Percentiles rank a stretch among this genome's conserved stretches.
These are phyloP conservation scores for Euproctis similis DNA, from an alignment of 2,888 invertebrate genomes.

Conservation along the genomic window DNA sequence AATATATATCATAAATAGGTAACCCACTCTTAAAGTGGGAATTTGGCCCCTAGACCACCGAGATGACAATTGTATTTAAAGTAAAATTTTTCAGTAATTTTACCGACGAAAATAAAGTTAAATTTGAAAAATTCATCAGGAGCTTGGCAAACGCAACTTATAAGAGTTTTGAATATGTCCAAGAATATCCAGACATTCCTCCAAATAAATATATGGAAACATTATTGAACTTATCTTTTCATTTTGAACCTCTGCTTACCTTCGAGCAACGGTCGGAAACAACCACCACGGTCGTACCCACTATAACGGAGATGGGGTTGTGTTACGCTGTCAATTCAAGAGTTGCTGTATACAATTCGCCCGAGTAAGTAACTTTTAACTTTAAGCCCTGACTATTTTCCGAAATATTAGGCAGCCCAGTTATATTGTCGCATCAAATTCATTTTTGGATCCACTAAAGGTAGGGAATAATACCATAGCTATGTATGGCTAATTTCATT, in stretches of 20 bases:
- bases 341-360: slow-evolving; percentile 76
- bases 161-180: slow-evolving; percentile 74
- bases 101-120: slow-evolving; percentile 60
- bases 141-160: slow-evolving; percentile 77
- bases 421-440: too few relatives aligned
- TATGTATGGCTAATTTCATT: too few relatives aligned
- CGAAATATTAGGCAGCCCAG: too few relatives aligned
- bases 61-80: too few relatives aligned
- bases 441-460: too few relatives aligned
- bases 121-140: slow-evolving; percentile 70
- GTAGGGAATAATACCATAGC: too few relatives aligned
- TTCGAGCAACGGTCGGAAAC: slow-evolving; percentile 70
- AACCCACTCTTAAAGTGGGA: too few relatives aligned
- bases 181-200: slow-evolving; percentile 70
- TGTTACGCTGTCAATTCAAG: slow-evolving; percentile 82
- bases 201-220: slow-evolving; percentile 74
- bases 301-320: slow-evolving; percentile 81
- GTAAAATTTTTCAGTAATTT: slow-evolving; percentile 46
- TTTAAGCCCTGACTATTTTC: too few relatives aligned
- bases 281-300: slow-evolving; percentile 70
- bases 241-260: slow-evolving; percentile 67
- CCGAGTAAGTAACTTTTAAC: slow-evolving; percentile 55
- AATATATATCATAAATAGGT: too few relatives aligned
- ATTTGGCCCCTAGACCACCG: too few relatives aligned
- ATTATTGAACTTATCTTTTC: slow-evolving; percentile 66